Conservation (phyloP, 2,797 vertebrate species). For the Coranthus polyacanthus region DNA sequence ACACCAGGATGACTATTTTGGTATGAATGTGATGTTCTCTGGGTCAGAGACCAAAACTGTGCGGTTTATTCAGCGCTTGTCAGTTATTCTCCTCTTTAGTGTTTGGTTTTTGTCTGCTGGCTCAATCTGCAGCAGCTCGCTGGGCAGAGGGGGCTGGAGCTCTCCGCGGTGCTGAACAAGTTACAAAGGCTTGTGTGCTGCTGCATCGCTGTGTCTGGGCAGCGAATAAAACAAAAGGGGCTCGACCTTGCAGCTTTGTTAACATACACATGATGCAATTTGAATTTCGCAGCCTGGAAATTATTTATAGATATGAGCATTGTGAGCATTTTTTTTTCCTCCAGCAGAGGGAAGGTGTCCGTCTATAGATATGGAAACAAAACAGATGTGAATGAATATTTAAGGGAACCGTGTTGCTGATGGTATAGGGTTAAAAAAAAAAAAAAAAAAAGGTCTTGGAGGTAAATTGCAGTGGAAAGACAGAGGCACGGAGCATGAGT, state of each 20-base stretch:
- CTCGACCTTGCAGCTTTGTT: conserved; percentile 27
- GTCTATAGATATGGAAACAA: conserved; percentile 40
- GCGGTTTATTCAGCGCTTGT: background rate
- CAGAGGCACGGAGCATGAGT: conserved; percentile 46
- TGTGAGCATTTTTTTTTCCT: conserved; percentile 17
- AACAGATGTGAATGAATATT: conserved; percentile 48
- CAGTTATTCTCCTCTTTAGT: conserved; percentile 7
- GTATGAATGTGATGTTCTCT: background rate
- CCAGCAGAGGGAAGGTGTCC: background rate
- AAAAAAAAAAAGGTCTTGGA: conserved; percentile 1
- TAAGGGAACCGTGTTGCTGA: conserved; percentile 31
- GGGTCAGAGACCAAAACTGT: conserved; percentile 12
- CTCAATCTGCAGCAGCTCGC: conserved; percentile 28
- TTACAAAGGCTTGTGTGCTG: background rate
- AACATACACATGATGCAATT: conserved; percentile 40
- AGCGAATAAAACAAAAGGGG: conserved; percentile 8
- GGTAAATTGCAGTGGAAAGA: conserved; percentile 49
- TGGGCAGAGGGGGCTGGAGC: conserved; percentile 22
- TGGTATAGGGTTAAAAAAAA: background rate
- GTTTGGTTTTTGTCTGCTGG: conserved; percentile 39
- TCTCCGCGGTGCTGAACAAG: conserved; percentile 56
- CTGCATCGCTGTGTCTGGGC: conserved; percentile 16
- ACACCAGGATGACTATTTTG: background rate
- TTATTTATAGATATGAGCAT: conserved; percentile 53
- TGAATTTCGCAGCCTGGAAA: conserved; percentile 40